A percentile compares a stretch with the other conserved stretches of the same genome.
Conservation (phyloP, 2,888 invertebrate species). For the Hipparchia sbordonii region DNA sequence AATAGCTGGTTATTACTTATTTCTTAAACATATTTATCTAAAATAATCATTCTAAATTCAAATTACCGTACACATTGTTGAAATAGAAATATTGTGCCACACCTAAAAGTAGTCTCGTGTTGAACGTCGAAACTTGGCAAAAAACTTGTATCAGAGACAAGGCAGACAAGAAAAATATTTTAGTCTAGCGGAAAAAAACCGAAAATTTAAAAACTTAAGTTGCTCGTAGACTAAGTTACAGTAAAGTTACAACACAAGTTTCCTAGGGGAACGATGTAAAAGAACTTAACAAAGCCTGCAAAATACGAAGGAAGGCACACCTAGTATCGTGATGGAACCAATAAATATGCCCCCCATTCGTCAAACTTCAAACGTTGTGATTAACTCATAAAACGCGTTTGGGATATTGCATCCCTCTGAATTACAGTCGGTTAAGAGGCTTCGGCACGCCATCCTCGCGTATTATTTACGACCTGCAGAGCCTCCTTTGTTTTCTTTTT, state of each 20-base stretch:
- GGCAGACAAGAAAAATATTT: too few species aligned
- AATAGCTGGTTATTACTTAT: too few species aligned
- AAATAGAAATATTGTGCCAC: too few species aligned
- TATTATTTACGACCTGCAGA: conserved; percentile 48
- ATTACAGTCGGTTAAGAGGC: conserved; percentile 50
- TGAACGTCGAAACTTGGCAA: too few species aligned
- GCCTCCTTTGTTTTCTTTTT: conserved; percentile 43
- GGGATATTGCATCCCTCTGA: conserved; percentile 49
- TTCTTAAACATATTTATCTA: too few species aligned
- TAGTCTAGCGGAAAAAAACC: too few species aligned
- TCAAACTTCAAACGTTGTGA: conserved; percentile 77
- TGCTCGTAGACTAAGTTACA: too few species aligned
- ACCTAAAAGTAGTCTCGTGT: too few species aligned
- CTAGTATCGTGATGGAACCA: conserved; percentile 62
- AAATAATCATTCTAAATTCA: too few species aligned
- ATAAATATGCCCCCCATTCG: conserved; percentile 68
- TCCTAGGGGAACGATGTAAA: neutral
- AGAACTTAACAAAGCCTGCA: neutral
- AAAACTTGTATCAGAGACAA: too few species aligned
- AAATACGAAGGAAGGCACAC: conserved; percentile 35
- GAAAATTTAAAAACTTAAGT: too few species aligned
- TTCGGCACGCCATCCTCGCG: conserved; percentile 59
- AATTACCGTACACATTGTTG: too few species aligned
- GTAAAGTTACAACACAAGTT: neutral
- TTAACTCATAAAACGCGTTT: conserved; percentile 74